A percentile compares a stretch with the other conserved stretches of the same genome.
Conservation (phyloP, 2,797 vertebrate genomes). For the Pangasius sanitwongsei region DNA sequence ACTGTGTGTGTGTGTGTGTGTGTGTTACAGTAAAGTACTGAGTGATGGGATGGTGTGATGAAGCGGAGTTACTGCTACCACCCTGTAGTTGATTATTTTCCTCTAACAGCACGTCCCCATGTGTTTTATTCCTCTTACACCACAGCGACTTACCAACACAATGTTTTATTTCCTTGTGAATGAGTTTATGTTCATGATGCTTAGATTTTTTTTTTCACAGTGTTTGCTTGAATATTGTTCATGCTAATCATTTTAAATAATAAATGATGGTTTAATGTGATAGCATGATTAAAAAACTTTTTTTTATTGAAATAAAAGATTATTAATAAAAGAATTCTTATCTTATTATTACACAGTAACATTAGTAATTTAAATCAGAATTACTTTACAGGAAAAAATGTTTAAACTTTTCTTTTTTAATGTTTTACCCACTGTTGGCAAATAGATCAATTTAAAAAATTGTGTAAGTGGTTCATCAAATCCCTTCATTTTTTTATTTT, state of each 20-base stretch:
- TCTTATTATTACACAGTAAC: not conserved
- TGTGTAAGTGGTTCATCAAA: not conserved
- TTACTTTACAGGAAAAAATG: no score
- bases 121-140: not conserved
- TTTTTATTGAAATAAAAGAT: not conserved
- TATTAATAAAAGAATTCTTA: not conserved
- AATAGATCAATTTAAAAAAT: not conserved
- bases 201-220: not conserved
- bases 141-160: not conserved
- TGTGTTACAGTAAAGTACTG: not conserved
- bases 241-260: not conserved
- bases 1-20: not conserved
- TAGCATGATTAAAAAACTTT: not conserved
- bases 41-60: not conserved
- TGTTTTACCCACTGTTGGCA: not conserved
- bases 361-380: no score
- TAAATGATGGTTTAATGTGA: not conserved
- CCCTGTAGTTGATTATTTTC: not conserved
- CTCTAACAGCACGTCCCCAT: no score
- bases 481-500: not conserved
- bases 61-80: not conserved
- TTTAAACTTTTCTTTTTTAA: no score
- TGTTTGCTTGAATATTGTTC: not conserved
- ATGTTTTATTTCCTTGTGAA: not conserved
- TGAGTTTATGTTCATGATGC: not conserved